Base-by-base conservation (phyloP, 2,888 invertebrate genomes). In the Pristionchus mayeri region DNA sequence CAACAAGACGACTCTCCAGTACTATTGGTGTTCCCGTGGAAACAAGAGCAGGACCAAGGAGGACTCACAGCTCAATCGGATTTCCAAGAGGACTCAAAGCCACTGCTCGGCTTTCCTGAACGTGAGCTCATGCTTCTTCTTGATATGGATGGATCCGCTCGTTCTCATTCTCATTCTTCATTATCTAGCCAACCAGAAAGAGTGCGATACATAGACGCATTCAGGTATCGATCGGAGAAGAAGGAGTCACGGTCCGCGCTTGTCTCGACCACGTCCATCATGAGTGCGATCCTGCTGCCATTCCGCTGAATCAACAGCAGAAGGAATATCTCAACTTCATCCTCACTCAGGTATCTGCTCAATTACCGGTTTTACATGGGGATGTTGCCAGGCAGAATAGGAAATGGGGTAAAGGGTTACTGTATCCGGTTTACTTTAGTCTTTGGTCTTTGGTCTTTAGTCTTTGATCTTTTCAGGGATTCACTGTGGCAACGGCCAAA, bases 401-500 rank as follows among this genome's bases (percentile, higher is more conserved):
- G n/a, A n/a, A n/a, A n/a, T n/a, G n/a, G n/a, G n/a, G n/a, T n/a
- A n/a, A n/a, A n/a, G n/a, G n/a, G n/a, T n/a, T n/a, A n/a, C n/a
- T n/a, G n/a, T n/a, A n/a, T n/a, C n/a, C 44, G 44, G 44, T 44
- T 44, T 44, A n/a, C 21, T n/a, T 16, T 54, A 21, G 21, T 54
- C 54, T 54, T n/a, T 54, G 7, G 21, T 21, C n/a, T 54, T 54
- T 54, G 54, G 4, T 54, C 7, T 54, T 3, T 54, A 9, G 21
- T 54, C 54, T 54, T 21, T 54, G 54, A 54, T n/a, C 54, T 54
- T 54, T 54, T 54, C 54, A 54, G 54, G 54, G 54, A 16, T 54
- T 54, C 4, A 54, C 54, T 54, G 54, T 54, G 21, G 54, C 54
- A 9, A 54, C 16, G 54, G 21, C 54, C 13, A 54, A 54, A 21